These are phyloP conservation scores for Habropoda laboriosa DNA, from an alignment of 1,140 invertebrate genomes.

Conservation along the genomic window DNA sequence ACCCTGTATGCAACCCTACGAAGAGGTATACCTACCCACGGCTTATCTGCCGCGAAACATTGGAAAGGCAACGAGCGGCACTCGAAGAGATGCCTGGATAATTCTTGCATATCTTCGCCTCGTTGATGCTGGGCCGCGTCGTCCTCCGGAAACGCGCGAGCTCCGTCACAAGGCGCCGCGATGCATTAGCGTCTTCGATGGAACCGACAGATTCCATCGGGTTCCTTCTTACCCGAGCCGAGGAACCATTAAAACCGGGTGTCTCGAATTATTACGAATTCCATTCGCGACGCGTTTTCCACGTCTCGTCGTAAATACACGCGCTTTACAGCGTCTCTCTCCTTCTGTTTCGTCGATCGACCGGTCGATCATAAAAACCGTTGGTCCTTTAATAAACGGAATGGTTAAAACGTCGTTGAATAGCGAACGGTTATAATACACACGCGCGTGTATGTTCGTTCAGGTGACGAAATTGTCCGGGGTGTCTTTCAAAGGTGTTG, in stretches of 20 bases:
- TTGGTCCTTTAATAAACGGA: slow-evolving; percentile 34
- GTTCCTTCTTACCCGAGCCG: not conserved
- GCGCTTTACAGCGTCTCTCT: slow-evolving; percentile 16
- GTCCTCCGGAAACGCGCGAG: slow-evolving; percentile 4
- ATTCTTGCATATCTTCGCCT: slow-evolving; percentile 48
- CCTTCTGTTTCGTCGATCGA: not conserved
- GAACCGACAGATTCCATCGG: slow-evolving; percentile 20
- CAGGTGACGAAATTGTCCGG: not conserved
- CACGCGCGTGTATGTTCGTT: not conserved
- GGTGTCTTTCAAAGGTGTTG: not conserved
- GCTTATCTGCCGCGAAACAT: slow-evolving; percentile 55
- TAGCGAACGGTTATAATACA: not conserved
- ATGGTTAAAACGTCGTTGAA: not conserved
- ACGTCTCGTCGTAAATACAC: slow-evolving; percentile 29
- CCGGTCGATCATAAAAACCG: slow-evolving; percentile 44
- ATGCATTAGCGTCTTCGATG: slow-evolving; percentile 43
- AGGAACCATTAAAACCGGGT: slow-evolving; percentile 23
- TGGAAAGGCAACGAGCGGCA: slow-evolving; percentile 40
- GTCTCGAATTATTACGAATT: slow-evolving; percentile 37
- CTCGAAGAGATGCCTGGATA: slow-evolving; percentile 42
- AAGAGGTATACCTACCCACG: slow-evolving; percentile 21
- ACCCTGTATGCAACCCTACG: no score
- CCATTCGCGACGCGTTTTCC: slow-evolving; percentile 28
- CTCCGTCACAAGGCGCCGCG: slow-evolving; percentile 21
- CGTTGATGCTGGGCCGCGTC: slow-evolving; percentile 23